Conservation (phyloP, 2,797 vertebrate genomes). For the Loriculus beryllinus region DNA sequence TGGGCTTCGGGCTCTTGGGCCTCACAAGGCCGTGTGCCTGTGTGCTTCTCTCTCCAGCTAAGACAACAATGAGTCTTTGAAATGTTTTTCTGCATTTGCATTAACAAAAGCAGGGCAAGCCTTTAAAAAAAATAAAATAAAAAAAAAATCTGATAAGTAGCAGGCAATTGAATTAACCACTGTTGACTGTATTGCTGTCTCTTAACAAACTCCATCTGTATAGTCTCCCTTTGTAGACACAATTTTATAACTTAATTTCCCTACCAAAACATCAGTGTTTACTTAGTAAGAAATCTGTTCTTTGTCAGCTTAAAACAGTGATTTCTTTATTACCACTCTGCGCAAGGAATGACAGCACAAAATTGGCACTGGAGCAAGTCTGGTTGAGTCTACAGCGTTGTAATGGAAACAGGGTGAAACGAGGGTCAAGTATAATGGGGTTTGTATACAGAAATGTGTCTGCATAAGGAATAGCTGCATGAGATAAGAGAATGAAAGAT, state of each 20-base stretch:
- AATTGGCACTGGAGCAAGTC: slow-evolving; percentile 80
- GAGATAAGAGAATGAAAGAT: slow-evolving; percentile 49
- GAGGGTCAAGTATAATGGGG: slow-evolving; percentile 69
- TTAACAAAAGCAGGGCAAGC: slow-evolving; percentile 59
- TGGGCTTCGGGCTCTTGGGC: accelerated
- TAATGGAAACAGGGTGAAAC: slow-evolving; percentile 81
- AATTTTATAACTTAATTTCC: slow-evolving; percentile 78
- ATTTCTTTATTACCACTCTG: slow-evolving; percentile 87
- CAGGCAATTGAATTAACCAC: slow-evolving; percentile 52
- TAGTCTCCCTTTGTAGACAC: slow-evolving; percentile 73
- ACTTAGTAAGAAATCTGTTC: slow-evolving; percentile 90
- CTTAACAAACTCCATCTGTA: slow-evolving; percentile 76
- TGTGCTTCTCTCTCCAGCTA: not conserved
- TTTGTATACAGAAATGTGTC: slow-evolving; percentile 72
- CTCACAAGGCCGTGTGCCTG: accelerated
- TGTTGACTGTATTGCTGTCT: slow-evolving; percentile 60
- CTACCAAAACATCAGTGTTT: slow-evolving; percentile 81
- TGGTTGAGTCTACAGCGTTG: slow-evolving; percentile 79
- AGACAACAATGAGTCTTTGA: not conserved
- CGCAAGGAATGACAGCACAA: slow-evolving; percentile 78
- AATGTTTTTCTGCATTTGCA: slow-evolving; percentile 46
- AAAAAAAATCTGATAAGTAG: slow-evolving; percentile 52
- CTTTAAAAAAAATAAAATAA: not conserved
- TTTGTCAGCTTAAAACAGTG: slow-evolving; percentile 89
- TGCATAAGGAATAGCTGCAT: slow-evolving; percentile 45